phyloP scores from a whole-genome alignment of 2,797 vertebrate genomes.

The Acrossocheilus wenchowensis region DNA sequence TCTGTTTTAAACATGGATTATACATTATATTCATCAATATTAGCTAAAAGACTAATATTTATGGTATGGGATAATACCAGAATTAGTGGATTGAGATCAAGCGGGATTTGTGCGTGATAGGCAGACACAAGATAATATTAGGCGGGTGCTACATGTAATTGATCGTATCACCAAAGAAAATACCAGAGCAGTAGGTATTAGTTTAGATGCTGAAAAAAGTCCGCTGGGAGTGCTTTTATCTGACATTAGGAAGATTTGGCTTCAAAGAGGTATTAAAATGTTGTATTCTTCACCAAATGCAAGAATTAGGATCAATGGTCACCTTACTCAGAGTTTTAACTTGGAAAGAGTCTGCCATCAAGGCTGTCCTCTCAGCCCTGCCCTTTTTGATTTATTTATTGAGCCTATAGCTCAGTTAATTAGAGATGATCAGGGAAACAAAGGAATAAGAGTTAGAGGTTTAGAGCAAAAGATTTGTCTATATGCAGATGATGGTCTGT shows the following conservation, averaged over 20 bases:
- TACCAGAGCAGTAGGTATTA: no score
- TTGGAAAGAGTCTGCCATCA: not conserved
- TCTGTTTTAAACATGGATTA: no score
- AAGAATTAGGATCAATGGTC: conserved; percentile 17
- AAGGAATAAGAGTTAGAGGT: not conserved
- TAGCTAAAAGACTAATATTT: no score
- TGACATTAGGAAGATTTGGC: not conserved
- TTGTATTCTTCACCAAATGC: conserved; percentile 13
- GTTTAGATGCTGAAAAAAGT: not conserved
- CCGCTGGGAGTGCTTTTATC: not conserved
- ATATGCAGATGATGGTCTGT: not conserved
- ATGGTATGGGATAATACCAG: not conserved
- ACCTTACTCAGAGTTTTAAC: not conserved
- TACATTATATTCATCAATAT: no score
- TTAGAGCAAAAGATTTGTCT: conserved; percentile 5
- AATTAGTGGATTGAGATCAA: not conserved
- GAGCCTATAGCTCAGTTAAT: conserved; percentile 9
- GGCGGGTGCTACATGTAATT: not conserved
- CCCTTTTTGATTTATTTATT: not conserved
- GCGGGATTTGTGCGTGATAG: not conserved
- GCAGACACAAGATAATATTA: not conserved
- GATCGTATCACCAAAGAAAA: not conserved
- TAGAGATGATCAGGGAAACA: not conserved
- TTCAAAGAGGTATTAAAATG: not conserved
- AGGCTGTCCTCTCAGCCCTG: not conserved